These are phyloP conservation scores for Linhomoeus sp. DNA, from an alignment of 2,888 invertebrate genomes.

Conservation along the genomic window DNA sequence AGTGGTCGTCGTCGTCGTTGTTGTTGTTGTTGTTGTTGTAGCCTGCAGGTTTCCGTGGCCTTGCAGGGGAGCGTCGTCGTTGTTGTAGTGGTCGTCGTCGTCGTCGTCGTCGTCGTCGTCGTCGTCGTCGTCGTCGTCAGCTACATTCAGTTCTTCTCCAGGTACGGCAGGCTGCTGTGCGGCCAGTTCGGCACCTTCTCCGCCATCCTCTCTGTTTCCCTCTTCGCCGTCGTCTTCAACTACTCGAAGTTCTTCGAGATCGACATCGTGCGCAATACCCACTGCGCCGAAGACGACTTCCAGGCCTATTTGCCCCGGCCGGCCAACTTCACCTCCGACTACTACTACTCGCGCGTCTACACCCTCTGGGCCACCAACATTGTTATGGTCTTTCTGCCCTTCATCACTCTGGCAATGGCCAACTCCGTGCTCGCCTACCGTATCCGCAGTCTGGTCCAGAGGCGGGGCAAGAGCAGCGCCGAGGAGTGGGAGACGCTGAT, in stretches of 20 bases:
- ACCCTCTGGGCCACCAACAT: constrained; percentile 83
- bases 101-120: too few relatives aligned
- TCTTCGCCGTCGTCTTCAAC: constrained; percentile 21
- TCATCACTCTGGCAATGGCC: constrained; percentile 60
- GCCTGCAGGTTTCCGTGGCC: too few relatives aligned
- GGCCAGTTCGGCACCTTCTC: constrained; percentile 2
- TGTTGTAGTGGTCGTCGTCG: too few relatives aligned
- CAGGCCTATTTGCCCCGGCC: too few relatives aligned
- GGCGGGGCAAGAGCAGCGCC: too few relatives aligned
- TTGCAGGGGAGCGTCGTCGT: too few relatives aligned
- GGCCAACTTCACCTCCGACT: not conserved
- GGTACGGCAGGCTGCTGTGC: too few relatives aligned
- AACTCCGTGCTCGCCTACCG: constrained; percentile 74
- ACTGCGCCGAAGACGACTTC: constrained; percentile 1
- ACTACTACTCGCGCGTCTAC: constrained; percentile 42
- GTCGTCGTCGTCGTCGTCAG: too few relatives aligned
- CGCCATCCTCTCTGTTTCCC: constrained; percentile 17
- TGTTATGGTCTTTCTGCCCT: constrained; percentile 79
- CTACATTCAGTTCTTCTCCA: too few relatives aligned
- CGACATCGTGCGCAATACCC: constrained; percentile 8
- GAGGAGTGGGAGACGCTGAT: too few relatives aligned
- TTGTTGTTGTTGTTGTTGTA: too few relatives aligned
- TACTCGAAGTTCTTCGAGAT: constrained; percentile 23
- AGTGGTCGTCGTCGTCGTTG: too few relatives aligned
- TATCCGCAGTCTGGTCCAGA: constrained; percentile 45